Evolutionary conservation across 1,140 invertebrate species (phyloP), one percentile per base, ranked within the genome.

Genomic region (Pygmarrhopalites habei): DNA sequence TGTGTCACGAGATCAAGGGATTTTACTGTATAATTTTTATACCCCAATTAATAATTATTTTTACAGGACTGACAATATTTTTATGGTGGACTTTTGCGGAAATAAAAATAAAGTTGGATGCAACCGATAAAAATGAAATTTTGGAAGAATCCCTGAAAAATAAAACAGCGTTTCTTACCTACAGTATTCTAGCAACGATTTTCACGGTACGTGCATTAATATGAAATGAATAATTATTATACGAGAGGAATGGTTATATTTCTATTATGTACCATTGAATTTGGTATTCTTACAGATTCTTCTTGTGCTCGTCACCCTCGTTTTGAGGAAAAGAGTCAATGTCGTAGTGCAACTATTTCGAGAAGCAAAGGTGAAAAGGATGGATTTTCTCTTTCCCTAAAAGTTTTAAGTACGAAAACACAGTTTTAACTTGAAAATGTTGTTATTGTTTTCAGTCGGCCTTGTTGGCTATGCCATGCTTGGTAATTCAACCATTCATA

Each of bases 1-100:
- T n/a, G n/a, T n/a, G n/a, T n/a, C n/a, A n/a, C n/a, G n/a, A n/a
- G n/a, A n/a, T n/a, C n/a, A n/a, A n/a, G n/a, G n/a, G n/a, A n/a
- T n/a, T n/a, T n/a, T n/a, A n/a, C n/a, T n/a, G n/a, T n/a, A n/a
- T n/a, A n/a, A n/a, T n/a, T n/a, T n/a, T n/a, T n/a, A n/a, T n/a
- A n/a, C n/a, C n/a, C n/a, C n/a, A n/a, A n/a, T n/a, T n/a, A n/a
- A n/a, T n/a, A n/a, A n/a, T n/a, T n/a, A n/a, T n/a, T 60, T 28
- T 65, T 66, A 60, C 67, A 84, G 83, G 76, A 66, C 85, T 88
- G 17, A 92, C 90, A 49, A 82, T 73, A 25, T 80, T 90, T 41
- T 75, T 95, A 17, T 96, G 93, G 93, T 91, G 88, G 78, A 90
- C 89, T 2, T 96, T 92, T 73, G 81, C 84, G 66, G 86, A 86